Conservation (phyloP, 1,140 invertebrate genomes). For the Bombus turneri region DNA sequence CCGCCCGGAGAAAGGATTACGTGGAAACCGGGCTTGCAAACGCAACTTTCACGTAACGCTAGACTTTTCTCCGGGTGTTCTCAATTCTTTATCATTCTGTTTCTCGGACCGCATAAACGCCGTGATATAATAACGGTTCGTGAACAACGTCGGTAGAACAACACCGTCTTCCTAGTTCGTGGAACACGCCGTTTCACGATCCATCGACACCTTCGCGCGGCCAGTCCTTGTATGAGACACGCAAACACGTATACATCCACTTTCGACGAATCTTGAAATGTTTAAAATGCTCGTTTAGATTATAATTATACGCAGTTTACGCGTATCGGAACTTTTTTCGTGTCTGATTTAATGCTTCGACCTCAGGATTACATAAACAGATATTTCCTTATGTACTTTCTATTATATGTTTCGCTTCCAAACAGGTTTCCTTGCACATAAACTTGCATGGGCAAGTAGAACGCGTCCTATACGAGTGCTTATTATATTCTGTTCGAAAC, state of each 20-base stretch:
- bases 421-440: constrained; percentile 27
- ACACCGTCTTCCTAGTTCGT: background rate
- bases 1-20: constrained; percentile 31
- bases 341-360: background rate
- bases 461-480: background rate
- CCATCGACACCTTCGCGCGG: background rate
- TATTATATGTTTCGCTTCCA: background rate
- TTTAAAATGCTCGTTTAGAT: background rate
- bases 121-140: constrained; percentile 7
- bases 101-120: background rate
- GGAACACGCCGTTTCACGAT: background rate
- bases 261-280: background rate
- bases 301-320: background rate
- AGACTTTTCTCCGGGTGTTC: constrained; percentile 27
- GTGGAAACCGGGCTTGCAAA: constrained; percentile 29
- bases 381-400: constrained; percentile 37
- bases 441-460: background rate
- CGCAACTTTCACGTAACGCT: constrained; percentile 45
- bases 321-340: too few species aligned
- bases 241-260: background rate
- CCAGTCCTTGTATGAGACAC: background rate
- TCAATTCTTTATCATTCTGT: background rate
- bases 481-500: background rate
- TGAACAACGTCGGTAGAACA: background rate
- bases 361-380: background rate